Evolutionary conservation across 1,140 invertebrate genomes (phyloP), one percentile per base, ranked within the genome.

Genomic region (Calosoma granatense): DNA sequence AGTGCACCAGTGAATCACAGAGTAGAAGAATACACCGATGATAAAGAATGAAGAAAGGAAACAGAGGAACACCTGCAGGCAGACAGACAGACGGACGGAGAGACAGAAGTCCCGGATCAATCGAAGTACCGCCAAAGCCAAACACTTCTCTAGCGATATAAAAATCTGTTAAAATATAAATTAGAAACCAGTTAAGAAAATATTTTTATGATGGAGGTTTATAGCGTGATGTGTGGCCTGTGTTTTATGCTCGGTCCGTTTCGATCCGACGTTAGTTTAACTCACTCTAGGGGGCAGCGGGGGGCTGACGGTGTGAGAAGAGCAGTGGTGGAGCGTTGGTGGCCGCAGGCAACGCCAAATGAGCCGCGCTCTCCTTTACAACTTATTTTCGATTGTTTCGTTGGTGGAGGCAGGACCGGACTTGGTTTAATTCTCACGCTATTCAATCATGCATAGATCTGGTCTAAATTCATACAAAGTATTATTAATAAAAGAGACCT

Each of bases 111-210:
- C 26, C n/a, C n/a, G n/a, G 26, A 36, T 36, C 26, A 36, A 36
- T 36, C 26, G 26, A n/a, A 36, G n/a, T n/a, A 36, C 26, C 26
- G 26, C 26, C 26, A 36, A 36, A 36, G 26, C n/a, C n/a, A 36
- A 36, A 36, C 26, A 36, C 26, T 36, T 36, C n/a, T 36, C 26
- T 6, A 36, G 26, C 41, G 41, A 47, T 47, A 47, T 47, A 47
- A 47, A 47, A 47, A 36, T 47, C 41, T 47, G 41, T 47, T 47
- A 47, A 47, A 47, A 47, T 47, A 47, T 47, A 47, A 47, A 47
- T 47, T 47, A 47, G 41, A 47, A 47, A 47, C 41, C 41, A 47
- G 41, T 47, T 47, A 47, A 47, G 41, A 17, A 47, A 4, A 47
- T 6, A 47, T 17, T 47, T 47, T 47, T 47, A 47, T 47, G 41